Conservation (phyloP, 2,113 vertebrate species). For the Trachemys scripta region DNA sequence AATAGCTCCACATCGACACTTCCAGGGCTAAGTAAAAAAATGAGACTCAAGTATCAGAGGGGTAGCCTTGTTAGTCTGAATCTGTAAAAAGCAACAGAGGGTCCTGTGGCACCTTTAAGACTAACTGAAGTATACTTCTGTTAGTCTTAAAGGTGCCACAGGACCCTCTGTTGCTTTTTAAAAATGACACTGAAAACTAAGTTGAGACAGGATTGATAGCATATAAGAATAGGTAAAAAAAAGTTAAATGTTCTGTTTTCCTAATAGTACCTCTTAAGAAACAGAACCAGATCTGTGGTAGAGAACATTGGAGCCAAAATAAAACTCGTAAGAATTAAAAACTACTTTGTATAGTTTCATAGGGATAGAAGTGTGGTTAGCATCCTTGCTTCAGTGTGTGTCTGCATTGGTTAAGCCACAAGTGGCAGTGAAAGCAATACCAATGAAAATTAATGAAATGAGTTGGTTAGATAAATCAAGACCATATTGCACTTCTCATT, state of each 20-base stretch:
- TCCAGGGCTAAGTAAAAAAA: not conserved
- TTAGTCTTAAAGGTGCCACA: too few species aligned
- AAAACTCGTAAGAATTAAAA: fast-evolving
- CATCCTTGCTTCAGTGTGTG: not conserved
- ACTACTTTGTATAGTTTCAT: not conserved
- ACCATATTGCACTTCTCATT: not conserved
- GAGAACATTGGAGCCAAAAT: not conserved
- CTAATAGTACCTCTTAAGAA: not conserved
- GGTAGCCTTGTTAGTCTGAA: too few species aligned
- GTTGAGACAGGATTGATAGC: not conserved
- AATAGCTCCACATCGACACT: not conserved
- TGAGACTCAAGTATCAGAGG: too few species aligned
- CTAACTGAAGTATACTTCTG: too few species aligned
- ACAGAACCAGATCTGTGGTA: fast-evolving
- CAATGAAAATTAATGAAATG: not conserved
- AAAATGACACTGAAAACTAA: not conserved
- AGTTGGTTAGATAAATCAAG: not conserved
- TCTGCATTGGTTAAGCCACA: not conserved
- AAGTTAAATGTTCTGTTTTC: not conserved
- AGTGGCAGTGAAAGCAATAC: not conserved
- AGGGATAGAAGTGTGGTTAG: not conserved
- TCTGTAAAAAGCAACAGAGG: too few species aligned
- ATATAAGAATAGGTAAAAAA: not conserved
- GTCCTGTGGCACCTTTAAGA: too few species aligned
- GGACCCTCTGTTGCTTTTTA: too few species aligned